phyloP scores from a whole-genome alignment of 2,888 invertebrate genomes.

The Sympetrum striolatum region DNA sequence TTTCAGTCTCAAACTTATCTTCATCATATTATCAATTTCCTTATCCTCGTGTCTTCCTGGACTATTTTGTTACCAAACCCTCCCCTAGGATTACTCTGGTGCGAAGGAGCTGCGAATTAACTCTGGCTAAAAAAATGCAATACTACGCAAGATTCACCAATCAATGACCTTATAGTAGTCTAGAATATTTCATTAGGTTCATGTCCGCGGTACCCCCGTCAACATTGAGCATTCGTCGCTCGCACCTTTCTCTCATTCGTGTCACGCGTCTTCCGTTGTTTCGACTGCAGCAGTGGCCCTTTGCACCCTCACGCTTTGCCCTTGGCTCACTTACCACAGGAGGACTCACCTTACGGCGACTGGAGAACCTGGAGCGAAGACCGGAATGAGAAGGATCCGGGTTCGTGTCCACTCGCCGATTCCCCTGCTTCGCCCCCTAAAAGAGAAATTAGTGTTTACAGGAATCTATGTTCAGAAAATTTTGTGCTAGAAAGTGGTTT shows the following conservation, averaged over 20 bases:
- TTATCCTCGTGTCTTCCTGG: too few relatives aligned
- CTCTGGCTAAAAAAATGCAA: too few relatives aligned
- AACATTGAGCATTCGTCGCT: not conserved
- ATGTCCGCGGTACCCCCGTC: not conserved
- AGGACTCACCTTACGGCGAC: not conserved
- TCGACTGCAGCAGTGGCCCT: not conserved
- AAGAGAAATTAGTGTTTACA: not conserved
- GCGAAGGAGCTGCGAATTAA: too few relatives aligned
- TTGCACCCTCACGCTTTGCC: not conserved
- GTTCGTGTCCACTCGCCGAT: not conserved
- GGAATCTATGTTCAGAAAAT: too few relatives aligned
- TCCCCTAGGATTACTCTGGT: too few relatives aligned
- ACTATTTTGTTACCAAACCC: too few relatives aligned
- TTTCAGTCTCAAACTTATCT: too few relatives aligned
- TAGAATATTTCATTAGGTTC: not conserved
- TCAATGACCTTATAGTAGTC: too few relatives aligned
- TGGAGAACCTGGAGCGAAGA: not conserved
- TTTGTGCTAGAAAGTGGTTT: too few relatives aligned
- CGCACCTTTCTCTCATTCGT: not conserved
- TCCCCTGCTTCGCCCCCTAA: not conserved
- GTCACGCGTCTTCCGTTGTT: not conserved
- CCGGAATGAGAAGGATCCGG: not conserved
- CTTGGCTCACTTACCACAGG: not conserved
- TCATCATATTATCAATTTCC: too few relatives aligned
- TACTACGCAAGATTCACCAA: too few relatives aligned